Evolutionary conservation across 1,140 invertebrate genomes (phyloP).

Genomic region (Popillia japonica): DNA sequence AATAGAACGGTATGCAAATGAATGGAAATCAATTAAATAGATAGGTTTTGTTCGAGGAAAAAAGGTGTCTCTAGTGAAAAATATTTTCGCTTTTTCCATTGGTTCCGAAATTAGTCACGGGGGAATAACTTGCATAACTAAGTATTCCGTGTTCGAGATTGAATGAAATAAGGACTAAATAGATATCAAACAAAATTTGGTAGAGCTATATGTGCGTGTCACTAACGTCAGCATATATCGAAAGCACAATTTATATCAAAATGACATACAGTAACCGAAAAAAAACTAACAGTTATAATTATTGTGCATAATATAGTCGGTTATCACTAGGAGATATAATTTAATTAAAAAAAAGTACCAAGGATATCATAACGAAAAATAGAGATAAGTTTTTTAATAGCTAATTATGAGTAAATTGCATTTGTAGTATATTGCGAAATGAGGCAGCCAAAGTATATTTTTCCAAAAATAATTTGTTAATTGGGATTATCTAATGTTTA

Average conservation of each 20-base stretch:
- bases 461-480: not conserved
- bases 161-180: constrained; percentile 24
- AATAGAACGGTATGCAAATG: not conserved
- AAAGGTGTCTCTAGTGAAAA: not conserved
- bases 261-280: constrained; percentile 27
- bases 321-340: constrained; percentile 25
- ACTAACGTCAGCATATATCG: constrained; percentile 13
- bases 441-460: not conserved
- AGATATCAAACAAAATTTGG: not conserved
- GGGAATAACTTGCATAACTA: constrained; percentile 19
- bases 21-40: constrained; percentile 19
- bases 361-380: constrained; percentile 5
- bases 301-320: not conserved
- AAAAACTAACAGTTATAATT: constrained; percentile 25
- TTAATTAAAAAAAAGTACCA: constrained; percentile 28
- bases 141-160: not conserved
- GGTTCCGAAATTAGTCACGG: not conserved
- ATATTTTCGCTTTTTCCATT: constrained; percentile 6
- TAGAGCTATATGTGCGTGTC: not conserved
- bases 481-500: not conserved
- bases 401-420: constrained; percentile 23
- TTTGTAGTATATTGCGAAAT: not conserved
- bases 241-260: constrained; percentile 1
- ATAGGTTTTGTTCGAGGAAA: not conserved
- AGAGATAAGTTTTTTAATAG: constrained; percentile 35